Evolutionary conservation across 2,888 invertebrate species (phyloP).

Genomic region (Agrochola lychnidis): DNA sequence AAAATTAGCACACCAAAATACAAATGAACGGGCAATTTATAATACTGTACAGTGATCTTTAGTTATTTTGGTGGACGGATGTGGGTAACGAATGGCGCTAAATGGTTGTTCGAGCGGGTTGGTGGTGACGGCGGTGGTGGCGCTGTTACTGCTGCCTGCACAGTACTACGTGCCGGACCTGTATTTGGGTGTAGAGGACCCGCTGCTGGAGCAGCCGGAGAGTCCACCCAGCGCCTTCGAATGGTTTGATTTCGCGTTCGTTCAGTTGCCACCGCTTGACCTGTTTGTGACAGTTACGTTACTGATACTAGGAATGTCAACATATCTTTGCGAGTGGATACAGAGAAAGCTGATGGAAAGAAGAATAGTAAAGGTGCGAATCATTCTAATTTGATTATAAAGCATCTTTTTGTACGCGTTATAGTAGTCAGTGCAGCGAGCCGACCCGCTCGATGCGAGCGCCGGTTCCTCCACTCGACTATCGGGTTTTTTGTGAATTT

Average conservation of each 20-base stretch:
- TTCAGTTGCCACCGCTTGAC: slow-evolving; percentile 76
- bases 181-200: slow-evolving; percentile 64
- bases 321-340: slow-evolving; percentile 83
- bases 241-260: slow-evolving; percentile 65
- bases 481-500: too few relatives aligned
- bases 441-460: too few relatives aligned
- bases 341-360: slow-evolving; percentile 84
- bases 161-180: slow-evolving; percentile 81
- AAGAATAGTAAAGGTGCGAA: slow-evolving; percentile 80
- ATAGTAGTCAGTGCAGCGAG: too few relatives aligned
- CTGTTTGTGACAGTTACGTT: slow-evolving; percentile 75
- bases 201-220: slow-evolving; percentile 46
- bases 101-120: slow-evolving; percentile 79
- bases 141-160: slow-evolving; percentile 79
- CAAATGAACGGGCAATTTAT: slow-evolving; percentile 58
- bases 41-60: slow-evolving; percentile 47
- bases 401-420: background rate
- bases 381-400: background rate
- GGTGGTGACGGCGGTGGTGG: slow-evolving; percentile 76
- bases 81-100: slow-evolving; percentile 75
- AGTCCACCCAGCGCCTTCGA: slow-evolving; percentile 36
- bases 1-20: slow-evolving; percentile 47
- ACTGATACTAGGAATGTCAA: slow-evolving; percentile 72
- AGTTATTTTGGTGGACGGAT: slow-evolving; percentile 57
- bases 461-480: too few relatives aligned